Conservation (phyloP, 2,888 invertebrate genomes). For the Philonicus albiceps region DNA sequence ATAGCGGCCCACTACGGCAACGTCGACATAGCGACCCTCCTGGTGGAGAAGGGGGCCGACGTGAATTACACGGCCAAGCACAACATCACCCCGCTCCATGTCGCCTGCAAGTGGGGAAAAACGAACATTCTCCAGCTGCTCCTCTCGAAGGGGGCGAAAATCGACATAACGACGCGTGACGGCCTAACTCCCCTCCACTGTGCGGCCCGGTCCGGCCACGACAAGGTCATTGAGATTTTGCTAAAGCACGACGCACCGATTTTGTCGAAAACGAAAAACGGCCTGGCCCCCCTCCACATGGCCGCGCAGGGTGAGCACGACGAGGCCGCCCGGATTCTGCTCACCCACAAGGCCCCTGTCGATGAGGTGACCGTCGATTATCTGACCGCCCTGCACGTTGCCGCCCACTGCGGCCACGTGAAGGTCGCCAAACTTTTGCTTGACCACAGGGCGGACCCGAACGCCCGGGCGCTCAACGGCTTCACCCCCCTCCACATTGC, state of each 20-base stretch:
- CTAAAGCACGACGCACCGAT: slow-evolving; percentile 92
- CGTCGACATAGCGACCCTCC: slow-evolving; percentile 87
- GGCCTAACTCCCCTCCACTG: slow-evolving; percentile 97
- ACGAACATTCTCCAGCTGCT: slow-evolving; percentile 89
- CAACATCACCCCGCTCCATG: slow-evolving; percentile 97
- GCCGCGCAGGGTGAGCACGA: slow-evolving; percentile 98
- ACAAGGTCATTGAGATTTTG: slow-evolving; percentile 89
- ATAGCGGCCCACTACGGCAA: slow-evolving; percentile 99
- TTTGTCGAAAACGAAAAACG: slow-evolving; percentile 94
- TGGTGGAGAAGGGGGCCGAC: slow-evolving; percentile 91
- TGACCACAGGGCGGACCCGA: slow-evolving; percentile 95
- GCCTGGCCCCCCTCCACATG: slow-evolving; percentile 97
- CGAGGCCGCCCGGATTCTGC: slow-evolving; percentile 90
- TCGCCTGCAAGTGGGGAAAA: slow-evolving; percentile 99
- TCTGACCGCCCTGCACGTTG: slow-evolving; percentile 95
- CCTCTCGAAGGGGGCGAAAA: slow-evolving; percentile 86
- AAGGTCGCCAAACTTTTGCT: slow-evolving; percentile 90
- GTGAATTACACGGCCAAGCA: slow-evolving; percentile 97
- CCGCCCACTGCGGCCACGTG: slow-evolving; percentile 93
- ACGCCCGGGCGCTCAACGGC: slow-evolving; percentile 94
- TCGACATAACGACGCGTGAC: slow-evolving; percentile 93
- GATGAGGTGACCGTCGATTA: slow-evolving; percentile 99
- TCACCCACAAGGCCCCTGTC: slow-evolving; percentile 95
- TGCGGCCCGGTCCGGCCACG: slow-evolving; percentile 95
- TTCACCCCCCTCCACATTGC: slow-evolving; percentile 98